Evolutionary conservation across 2,113 vertebrate genomes (phyloP).

Genomic region (Zonotrichia leucophrys): DNA sequence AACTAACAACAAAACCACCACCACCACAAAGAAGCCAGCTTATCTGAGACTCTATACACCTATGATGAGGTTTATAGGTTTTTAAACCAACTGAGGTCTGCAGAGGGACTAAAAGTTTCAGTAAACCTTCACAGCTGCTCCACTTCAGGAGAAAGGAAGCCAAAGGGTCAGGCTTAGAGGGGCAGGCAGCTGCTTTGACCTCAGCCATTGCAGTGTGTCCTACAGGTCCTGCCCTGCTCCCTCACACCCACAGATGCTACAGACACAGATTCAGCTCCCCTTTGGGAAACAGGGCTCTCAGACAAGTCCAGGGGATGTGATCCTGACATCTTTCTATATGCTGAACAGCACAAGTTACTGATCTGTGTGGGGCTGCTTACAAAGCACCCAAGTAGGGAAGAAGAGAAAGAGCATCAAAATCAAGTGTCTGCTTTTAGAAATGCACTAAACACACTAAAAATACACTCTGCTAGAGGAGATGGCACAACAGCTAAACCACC

Average conservation of each 20-base stretch:
- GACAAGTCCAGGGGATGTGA: background rate
- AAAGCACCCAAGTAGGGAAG: background rate
- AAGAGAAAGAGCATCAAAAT: slow-evolving; percentile 27
- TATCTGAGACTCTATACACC: background rate
- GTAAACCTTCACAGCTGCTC: background rate
- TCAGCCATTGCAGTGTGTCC: rapidly evolving
- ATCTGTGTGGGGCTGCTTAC: background rate
- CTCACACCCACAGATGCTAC: background rate
- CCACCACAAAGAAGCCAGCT: background rate
- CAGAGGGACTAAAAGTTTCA: background rate
- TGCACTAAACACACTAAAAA: slow-evolving; percentile 32
- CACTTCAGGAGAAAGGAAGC: background rate
- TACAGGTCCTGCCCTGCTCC: background rate
- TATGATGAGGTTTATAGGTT: background rate
- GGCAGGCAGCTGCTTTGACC: background rate
- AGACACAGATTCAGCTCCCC: background rate
- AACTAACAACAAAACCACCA: background rate
- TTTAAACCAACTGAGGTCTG: background rate
- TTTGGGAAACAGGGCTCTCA: background rate
- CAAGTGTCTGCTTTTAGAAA: slow-evolving; percentile 37
- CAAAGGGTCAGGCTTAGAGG: background rate
- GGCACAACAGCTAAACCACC: slow-evolving; percentile 39
- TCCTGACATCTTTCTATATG: background rate
- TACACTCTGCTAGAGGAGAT: background rate
- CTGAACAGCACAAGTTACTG: background rate